Evolutionary conservation across 2,113 vertebrate genomes (phyloP).

Genomic region (Nettapus auritus): DNA sequence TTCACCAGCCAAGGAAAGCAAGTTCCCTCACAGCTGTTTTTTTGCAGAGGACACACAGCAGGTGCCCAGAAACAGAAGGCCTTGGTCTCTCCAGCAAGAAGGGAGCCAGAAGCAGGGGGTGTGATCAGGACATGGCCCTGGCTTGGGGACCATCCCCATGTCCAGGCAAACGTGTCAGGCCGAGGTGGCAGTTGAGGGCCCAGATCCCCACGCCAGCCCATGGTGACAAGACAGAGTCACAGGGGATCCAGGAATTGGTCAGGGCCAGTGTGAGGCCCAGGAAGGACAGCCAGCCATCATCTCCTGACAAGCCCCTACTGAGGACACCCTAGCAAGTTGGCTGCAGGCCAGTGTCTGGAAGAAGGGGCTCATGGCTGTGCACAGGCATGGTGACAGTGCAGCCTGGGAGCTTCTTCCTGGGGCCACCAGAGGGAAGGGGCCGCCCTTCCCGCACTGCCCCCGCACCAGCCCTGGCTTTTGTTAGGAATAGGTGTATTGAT

Average conservation of each 20-base stretch:
- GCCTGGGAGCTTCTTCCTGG: neutral
- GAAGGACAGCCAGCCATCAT: neutral
- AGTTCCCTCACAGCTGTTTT: neutral
- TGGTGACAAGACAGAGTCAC: accelerated
- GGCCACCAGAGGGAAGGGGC: no score
- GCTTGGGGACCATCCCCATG: neutral
- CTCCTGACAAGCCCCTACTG: neutral
- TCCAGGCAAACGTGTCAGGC: accelerated
- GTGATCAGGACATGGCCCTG: neutral
- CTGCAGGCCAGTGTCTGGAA: accelerated
- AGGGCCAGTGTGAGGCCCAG: neutral
- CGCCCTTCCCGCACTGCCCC: neutral
- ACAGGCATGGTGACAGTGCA: accelerated
- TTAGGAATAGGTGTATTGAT: accelerated
- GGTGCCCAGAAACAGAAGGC: neutral
- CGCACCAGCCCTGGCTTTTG: neutral
- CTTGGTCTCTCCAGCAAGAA: neutral
- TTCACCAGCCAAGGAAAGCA: accelerated
- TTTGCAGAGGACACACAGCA: neutral
- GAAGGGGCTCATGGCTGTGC: neutral
- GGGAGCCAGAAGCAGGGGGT: accelerated
- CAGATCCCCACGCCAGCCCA: neutral
- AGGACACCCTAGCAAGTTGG: neutral
- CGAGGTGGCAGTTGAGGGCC: accelerated
- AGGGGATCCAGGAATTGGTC: accelerated